phyloP scores from a whole-genome alignment of 2,797 vertebrate species.

The Pseudopleuronectes americanus region DNA sequence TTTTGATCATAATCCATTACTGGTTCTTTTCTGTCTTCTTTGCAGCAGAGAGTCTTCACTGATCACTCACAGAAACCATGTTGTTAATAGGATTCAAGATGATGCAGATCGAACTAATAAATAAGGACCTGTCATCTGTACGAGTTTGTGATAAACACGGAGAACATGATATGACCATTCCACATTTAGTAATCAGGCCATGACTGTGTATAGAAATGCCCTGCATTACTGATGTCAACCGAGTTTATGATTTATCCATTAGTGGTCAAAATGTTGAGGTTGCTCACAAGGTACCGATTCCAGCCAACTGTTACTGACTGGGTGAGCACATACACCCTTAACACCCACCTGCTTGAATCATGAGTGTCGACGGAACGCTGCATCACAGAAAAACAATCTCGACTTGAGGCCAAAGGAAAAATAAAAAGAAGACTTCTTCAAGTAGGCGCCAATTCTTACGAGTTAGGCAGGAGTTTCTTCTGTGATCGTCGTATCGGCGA shows the following conservation, averaged over 20 bases:
- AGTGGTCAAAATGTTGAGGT: conserved; percentile 50
- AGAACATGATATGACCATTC: conserved; percentile 18
- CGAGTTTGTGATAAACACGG: conserved; percentile 20
- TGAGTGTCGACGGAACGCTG: conserved; percentile 30
- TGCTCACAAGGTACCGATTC: conserved; percentile 52
- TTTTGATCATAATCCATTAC: conserved; percentile 27
- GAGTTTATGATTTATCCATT: conserved; percentile 34
- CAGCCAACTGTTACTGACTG: conserved; percentile 19
- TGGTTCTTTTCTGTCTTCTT: background rate
- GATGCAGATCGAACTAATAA: conserved; percentile 33
- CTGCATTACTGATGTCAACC: conserved; percentile 10
- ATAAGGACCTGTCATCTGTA: conserved; percentile 23
- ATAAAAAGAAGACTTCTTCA: conserved; percentile 33
- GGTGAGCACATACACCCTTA: conserved; percentile 17
- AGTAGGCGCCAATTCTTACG: conserved; percentile 38
- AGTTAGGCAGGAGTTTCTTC: conserved; percentile 45
- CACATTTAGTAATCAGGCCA: conserved; percentile 22
- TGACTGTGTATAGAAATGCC: conserved; percentile 15
- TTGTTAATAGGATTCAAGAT: conserved; percentile 16
- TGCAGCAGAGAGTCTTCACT: conserved; percentile 2
- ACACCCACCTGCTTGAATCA: conserved; percentile 22
- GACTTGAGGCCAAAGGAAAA: conserved; percentile 2
- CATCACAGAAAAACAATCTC: conserved; percentile 24
- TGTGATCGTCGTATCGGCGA: conserved; percentile 23
- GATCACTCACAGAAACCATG: conserved; percentile 30